Evolutionary conservation across 2,888 invertebrate species (phyloP).

Genomic region (Acrocyrtus sp.): DNA sequence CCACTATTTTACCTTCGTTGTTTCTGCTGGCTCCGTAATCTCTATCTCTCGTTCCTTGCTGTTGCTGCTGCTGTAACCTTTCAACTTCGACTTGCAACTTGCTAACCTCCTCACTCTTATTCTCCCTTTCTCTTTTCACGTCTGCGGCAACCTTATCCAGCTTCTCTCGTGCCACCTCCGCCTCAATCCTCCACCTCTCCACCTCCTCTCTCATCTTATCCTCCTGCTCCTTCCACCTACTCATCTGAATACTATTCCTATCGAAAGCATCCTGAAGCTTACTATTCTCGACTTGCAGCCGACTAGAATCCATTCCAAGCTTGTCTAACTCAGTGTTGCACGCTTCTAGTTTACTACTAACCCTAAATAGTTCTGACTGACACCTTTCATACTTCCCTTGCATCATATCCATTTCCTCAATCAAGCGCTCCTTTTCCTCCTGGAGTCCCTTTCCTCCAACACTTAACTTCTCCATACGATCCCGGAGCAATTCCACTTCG

Average conservation of each 20-base stretch:
- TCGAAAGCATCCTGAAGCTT: constrained; percentile 90
- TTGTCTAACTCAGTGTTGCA: constrained; percentile 90
- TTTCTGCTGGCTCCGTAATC: background rate
- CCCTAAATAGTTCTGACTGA: constrained; percentile 87
- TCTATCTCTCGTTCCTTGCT: constrained; percentile 7
- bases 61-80: constrained; percentile 78
- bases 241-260: constrained; percentile 83
- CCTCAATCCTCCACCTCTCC: constrained; percentile 62
- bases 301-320: constrained; percentile 85
- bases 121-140: constrained; percentile 82
- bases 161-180: constrained; percentile 50
- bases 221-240: constrained; percentile 87
- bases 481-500: constrained; percentile 81
- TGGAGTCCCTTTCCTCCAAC: constrained; percentile 91
- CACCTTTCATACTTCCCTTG: constrained; percentile 69
- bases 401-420: constrained; percentile 44
- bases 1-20: background rate
- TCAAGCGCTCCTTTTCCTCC: constrained; percentile 56
- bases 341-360: constrained; percentile 88
- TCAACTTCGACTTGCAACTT: constrained; percentile 89
- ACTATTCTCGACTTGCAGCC: constrained; percentile 86
- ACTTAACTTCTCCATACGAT: constrained; percentile 90
- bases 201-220: constrained; percentile 79
- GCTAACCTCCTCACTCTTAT: constrained; percentile 89
- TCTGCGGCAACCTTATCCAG: constrained; percentile 42